Percentiles rank a stretch among this genome's conserved stretches.
Evolutionary conservation across 2,888 invertebrate species (phyloP).

Genomic region (Hesperia comma): DNA sequence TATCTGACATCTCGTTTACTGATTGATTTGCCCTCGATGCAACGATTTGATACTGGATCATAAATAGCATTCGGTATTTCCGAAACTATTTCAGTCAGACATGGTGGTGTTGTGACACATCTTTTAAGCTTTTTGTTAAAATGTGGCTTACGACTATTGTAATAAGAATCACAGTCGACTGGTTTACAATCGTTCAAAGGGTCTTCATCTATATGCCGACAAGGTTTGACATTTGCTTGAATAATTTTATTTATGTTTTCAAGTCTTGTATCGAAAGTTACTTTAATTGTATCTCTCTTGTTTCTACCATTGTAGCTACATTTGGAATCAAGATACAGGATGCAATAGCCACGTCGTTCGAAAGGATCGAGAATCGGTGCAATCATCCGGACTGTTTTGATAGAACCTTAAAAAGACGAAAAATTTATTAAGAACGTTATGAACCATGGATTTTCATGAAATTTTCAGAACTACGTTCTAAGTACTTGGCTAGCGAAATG

Average conservation of each 20-base stretch:
- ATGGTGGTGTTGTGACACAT: conserved; percentile 56
- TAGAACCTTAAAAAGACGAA: conserved; percentile 51
- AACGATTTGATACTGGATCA: conserved; percentile 59
- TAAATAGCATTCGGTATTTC: conserved; percentile 54
- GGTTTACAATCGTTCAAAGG: conserved; percentile 66
- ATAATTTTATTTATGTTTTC: conserved; percentile 41
- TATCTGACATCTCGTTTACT: conserved; percentile 57
- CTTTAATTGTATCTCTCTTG: conserved; percentile 58
- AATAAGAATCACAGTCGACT: conserved; percentile 67
- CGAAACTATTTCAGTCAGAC: conserved; percentile 46
- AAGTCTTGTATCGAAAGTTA: conserved; percentile 64
- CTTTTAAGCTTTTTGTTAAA: conserved; percentile 53
- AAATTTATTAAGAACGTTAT: neutral
- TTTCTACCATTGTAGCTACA: conserved; percentile 48
- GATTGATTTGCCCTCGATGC: conserved; percentile 52
- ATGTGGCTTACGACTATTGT: conserved; percentile 62
- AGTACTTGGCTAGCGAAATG: too few species aligned
- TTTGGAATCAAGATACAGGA: conserved; percentile 61
- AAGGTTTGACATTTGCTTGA: conserved; percentile 47
- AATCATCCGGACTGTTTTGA: conserved; percentile 56
- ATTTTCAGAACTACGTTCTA: too few species aligned
- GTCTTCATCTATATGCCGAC: conserved; percentile 62
- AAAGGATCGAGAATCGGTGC: conserved; percentile 63
- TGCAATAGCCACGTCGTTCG: conserved; percentile 64
- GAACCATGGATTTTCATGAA: neutral